These are phyloP conservation scores for Acanthosepion esculentum DNA, from an alignment of 2,888 invertebrate species.

Conservation along the genomic window DNA sequence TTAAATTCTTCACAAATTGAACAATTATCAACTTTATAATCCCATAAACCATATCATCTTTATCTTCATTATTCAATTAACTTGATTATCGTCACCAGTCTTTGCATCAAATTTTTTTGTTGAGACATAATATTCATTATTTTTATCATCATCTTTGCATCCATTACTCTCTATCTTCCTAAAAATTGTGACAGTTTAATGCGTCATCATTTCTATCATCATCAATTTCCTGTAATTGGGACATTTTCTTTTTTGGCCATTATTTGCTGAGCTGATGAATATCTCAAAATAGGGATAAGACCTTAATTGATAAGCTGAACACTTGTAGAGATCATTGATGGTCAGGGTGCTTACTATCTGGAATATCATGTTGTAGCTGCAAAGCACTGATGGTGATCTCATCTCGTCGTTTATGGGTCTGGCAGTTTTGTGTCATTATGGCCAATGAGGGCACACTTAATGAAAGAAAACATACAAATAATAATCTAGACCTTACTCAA, in stretches of 20 bases:
- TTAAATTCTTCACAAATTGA: too few species aligned
- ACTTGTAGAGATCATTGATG: not conserved
- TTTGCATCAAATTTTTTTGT: too few species aligned
- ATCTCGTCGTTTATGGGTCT: not conserved
- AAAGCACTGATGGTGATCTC: not conserved
- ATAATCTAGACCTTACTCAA: not conserved
- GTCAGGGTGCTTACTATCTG: not conserved
- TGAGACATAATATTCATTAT: not conserved
- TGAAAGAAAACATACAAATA: not conserved
- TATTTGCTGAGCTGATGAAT: not conserved
- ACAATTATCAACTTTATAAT: not conserved
- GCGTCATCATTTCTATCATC: not conserved
- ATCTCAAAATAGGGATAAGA: not conserved
- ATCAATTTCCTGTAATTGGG: not conserved
- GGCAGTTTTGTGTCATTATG: not conserved
- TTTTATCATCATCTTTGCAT: not conserved
- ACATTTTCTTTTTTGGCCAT: not conserved
- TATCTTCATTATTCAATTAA: not conserved
- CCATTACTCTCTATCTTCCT: not conserved
- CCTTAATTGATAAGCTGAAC: conserved; percentile 6
- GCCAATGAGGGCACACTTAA: not conserved
- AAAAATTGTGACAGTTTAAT: not conserved
- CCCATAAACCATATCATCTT: not conserved
- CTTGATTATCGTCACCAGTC: not conserved
- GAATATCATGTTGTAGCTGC: not conserved